phyloP scores from a whole-genome alignment of 2,888 invertebrate species.

The Drosophila bunnanda region DNA sequence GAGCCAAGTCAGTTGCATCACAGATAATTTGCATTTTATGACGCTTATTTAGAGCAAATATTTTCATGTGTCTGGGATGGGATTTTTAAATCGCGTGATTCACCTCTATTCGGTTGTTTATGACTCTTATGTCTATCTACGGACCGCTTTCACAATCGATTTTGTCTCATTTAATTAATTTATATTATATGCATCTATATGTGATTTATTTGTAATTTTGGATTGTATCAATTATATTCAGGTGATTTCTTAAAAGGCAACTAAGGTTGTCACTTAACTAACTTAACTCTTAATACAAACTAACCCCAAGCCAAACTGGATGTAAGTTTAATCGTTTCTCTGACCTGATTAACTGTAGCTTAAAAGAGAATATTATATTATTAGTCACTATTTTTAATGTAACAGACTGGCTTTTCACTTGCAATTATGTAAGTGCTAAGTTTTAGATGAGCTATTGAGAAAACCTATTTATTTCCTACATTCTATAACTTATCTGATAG shows the following conservation, averaged over 20 bases:
- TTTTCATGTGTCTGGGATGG: conserved; percentile 7
- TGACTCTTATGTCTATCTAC: neutral
- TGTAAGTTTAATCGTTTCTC: neutral
- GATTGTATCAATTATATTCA: neutral
- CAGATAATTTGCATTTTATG: conserved; percentile 5
- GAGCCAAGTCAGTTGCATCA: neutral
- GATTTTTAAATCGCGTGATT: conserved; percentile 10
- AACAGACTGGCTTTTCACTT: no score
- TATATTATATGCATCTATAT: neutral
- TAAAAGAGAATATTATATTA: neutral
- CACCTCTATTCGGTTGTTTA: neutral
- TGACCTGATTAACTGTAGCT: neutral
- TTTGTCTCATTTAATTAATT: neutral
- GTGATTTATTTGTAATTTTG: neutral
- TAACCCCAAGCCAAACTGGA: no score
- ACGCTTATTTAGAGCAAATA: conserved; percentile 4
- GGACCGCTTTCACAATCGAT: neutral
- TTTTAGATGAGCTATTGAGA: neutral
- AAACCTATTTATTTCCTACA: neutral
- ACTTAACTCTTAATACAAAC: neutral
- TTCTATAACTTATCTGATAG: no score
- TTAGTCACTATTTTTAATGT: no score
- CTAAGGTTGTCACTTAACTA: no score
- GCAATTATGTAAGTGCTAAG: neutral
- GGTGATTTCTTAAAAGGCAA: neutral